Base-by-base conservation (phyloP, 2,797 vertebrate genomes). In the Brachyalestes nurse region DNA sequence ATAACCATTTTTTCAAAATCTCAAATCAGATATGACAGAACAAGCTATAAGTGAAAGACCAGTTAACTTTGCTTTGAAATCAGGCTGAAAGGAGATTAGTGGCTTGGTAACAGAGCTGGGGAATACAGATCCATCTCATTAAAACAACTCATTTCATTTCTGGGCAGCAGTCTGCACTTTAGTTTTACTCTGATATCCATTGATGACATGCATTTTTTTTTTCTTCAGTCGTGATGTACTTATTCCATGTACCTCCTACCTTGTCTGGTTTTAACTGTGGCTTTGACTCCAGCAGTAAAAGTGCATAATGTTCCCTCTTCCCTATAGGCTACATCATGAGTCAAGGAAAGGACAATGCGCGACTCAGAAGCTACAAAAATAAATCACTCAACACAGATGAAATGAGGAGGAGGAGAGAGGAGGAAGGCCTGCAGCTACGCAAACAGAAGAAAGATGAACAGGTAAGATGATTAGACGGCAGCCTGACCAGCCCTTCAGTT, bases 351-450 rank as follows among this genome's bases (percentile, higher is more conserved):
- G 97, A 99, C 86, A 98, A 98, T 92, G 96, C 97, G 88, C 96
- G 98, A 87, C 94, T 99, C 88, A 98, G 98, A 89, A 98, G 98
- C 95, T 99, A 99, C 88, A 99, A 99, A 93, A 98, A 99, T 94
- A 99, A 99, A 90, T 98, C 98, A 57, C 94, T 99, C 76, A 99
- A 99, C 88, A 95, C 97, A 53, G 98, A 99, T 28, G 98, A 99
- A 87, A 99, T 99, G 98, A 95, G 97, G 79, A 95, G 98, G 47
- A 95, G 98, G 90, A 95, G 98, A 86, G 98, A 99, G 87, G 98
- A 99, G 85, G 98, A 99, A 91, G 98, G 98, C 45, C 91, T 99
- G 70, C 98, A 99, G 88, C 93, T 99, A 58, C 95, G 98, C 51
- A 99, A 99, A 93, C 98, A 98, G 84, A 99, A 99, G 88, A 96